Conservation (phyloP, 2,888 invertebrate genomes). For the Maniola hyperantus region DNA sequence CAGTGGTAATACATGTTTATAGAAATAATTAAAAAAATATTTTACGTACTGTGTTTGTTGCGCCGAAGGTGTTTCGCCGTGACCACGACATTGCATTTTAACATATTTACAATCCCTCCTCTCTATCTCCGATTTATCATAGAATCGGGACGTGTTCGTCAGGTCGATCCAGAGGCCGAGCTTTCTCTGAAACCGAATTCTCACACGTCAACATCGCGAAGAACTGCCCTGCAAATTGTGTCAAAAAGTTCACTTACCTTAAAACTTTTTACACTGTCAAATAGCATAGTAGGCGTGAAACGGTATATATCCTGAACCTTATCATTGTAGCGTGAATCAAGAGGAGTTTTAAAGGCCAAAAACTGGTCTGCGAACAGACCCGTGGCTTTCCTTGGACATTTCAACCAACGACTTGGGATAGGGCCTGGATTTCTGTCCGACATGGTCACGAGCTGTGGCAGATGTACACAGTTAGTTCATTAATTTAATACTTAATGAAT, state of each 20-base stretch:
- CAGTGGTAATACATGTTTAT: too few species aligned
- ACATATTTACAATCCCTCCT: slow-evolving; percentile 90
- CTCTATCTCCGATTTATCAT: slow-evolving; percentile 91
- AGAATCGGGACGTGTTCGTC: slow-evolving; percentile 97
- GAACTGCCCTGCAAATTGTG: slow-evolving; percentile 23
- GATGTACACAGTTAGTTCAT: background rate
- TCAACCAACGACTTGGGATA: slow-evolving; percentile 93
- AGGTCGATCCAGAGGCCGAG: slow-evolving; percentile 98
- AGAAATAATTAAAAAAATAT: background rate
- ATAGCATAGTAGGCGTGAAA: slow-evolving; percentile 94
- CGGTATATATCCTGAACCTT: slow-evolving; percentile 92
- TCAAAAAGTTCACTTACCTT: slow-evolving; percentile 80
- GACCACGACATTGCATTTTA: slow-evolving; percentile 95
- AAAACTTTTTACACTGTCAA: slow-evolving; percentile 88
- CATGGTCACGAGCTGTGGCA: slow-evolving; percentile 47
- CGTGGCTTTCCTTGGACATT: slow-evolving; percentile 92
- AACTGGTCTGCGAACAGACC: slow-evolving; percentile 91
- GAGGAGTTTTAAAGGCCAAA: slow-evolving; percentile 96
- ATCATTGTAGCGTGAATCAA: slow-evolving; percentile 90
- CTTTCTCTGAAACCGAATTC: slow-evolving; percentile 83
- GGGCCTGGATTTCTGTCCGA: slow-evolving; percentile 79
- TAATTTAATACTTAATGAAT: background rate
- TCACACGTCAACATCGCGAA: slow-evolving; percentile 37
- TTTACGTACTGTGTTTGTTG: slow-evolving; percentile 87
- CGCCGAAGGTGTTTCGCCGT: slow-evolving; percentile 93